phyloP scores from a whole-genome alignment of 2,888 invertebrate genomes.

The Serripes groenlandicus region DNA sequence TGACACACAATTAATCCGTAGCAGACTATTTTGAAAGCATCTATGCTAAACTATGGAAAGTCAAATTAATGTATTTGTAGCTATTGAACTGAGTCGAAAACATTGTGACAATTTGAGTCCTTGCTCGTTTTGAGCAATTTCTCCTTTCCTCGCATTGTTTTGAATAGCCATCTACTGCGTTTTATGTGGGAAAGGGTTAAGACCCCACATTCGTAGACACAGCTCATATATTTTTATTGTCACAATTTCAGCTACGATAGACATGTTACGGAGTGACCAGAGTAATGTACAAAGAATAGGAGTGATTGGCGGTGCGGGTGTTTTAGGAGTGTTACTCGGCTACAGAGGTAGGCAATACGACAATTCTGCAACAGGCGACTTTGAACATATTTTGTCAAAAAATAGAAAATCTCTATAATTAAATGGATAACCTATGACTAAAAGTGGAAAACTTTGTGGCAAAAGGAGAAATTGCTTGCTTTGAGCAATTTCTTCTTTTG shows the following conservation, averaged over 20 bases:
- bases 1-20: too few species aligned
- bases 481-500: background rate
- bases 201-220: too few species aligned
- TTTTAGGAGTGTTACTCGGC: constrained; percentile 80
- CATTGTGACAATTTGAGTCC: background rate
- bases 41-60: too few species aligned
- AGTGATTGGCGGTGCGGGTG: constrained; percentile 80
- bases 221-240: constrained; percentile 1
- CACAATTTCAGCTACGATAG: constrained; percentile 69
- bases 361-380: too few species aligned
- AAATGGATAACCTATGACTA: background rate
- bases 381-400: too few species aligned
- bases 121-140: background rate
- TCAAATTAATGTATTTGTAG: too few species aligned
- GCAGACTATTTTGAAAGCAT: too few species aligned
- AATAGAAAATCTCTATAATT: too few species aligned
- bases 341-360: constrained; percentile 48
- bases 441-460: background rate
- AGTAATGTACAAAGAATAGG: constrained; percentile 76
- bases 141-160: background rate
- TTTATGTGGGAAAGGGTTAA: background rate
- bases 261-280: constrained; percentile 78
- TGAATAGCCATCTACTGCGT: background rate
- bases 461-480: background rate
- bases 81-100: too few species aligned